A percentile compares a stretch with the other conserved stretches of the same genome.
phyloP scores from a whole-genome alignment of 2,888 invertebrate species.

The Phanerotoma sp. region DNA sequence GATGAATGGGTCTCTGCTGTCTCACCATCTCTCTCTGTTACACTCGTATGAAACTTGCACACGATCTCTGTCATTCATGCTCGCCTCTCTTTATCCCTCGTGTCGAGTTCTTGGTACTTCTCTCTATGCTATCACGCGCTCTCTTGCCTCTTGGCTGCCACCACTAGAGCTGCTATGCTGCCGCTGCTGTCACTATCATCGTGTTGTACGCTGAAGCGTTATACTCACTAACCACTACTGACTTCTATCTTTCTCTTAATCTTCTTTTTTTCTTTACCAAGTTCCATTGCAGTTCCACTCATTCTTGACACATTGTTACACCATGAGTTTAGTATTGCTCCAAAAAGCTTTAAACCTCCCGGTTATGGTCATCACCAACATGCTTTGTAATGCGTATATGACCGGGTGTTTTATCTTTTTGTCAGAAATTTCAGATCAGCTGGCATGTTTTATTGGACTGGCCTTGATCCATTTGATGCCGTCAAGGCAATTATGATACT shows the following conservation, averaged over 20 bases:
- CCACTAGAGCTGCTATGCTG: constrained; percentile 12
- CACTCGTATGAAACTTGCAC: constrained; percentile 49
- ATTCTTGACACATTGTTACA: constrained; percentile 36
- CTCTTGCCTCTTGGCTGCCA: constrained; percentile 36
- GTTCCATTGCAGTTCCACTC: constrained; percentile 38
- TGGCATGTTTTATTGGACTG: neutral
- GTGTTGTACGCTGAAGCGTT: constrained; percentile 10
- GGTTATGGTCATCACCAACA: constrained; percentile 15
- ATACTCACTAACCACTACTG: constrained; percentile 5
- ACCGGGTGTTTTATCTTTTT: constrained; percentile 3
- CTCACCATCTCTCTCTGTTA: constrained; percentile 22
- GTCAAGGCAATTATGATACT: no score
- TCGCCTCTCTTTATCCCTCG: constrained; percentile 51
- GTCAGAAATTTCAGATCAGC: neutral
- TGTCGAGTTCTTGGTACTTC: constrained; percentile 40
- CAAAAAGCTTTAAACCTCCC: constrained; percentile 13
- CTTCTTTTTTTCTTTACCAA: constrained; percentile 22
- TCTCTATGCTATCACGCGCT: constrained; percentile 61
- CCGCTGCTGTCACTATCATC: constrained; percentile 6
- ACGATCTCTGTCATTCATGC: constrained; percentile 43
- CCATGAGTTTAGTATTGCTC: constrained; percentile 17
- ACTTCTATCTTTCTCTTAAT: constrained; percentile 21
- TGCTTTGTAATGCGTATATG: constrained; percentile 11
- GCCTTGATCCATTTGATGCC: no score
- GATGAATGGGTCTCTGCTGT: constrained; percentile 54